These are phyloP conservation scores for Percina caprodes DNA, from an alignment of 2,113 vertebrate species.

Conservation along the genomic window DNA sequence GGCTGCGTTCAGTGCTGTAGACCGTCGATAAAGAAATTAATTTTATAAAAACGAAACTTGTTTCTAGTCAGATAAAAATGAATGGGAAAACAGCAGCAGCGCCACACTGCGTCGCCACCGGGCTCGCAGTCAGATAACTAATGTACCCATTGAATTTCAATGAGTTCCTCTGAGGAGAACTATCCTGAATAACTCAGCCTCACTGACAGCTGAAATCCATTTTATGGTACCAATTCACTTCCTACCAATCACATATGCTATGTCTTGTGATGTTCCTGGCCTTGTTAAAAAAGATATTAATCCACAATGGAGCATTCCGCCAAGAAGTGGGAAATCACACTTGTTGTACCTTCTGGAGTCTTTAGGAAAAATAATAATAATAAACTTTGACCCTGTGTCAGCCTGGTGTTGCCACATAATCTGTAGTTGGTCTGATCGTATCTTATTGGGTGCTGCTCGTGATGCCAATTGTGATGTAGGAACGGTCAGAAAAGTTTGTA, in stretches of 20 bases:
- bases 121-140: constrained; percentile 62
- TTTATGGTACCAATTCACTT: constrained; percentile 47
- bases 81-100: constrained; percentile 54
- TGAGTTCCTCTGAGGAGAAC: constrained; percentile 67
- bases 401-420: neutral
- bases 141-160: constrained; percentile 69
- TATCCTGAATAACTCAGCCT: constrained; percentile 57
- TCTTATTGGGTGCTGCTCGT: no score
- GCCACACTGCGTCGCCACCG: constrained; percentile 44
- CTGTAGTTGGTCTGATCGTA: neutral
- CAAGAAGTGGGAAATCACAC: neutral
- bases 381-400: neutral
- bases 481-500: no score
- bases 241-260: constrained; percentile 45
- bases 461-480: no score
- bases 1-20: constrained; percentile 30
- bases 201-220: constrained; percentile 53
- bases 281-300: constrained; percentile 45
- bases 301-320: neutral
- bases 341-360: neutral
- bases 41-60: constrained; percentile 62
- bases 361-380: neutral
- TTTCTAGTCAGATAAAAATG: constrained; percentile 63
- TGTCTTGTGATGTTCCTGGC: constrained; percentile 42
- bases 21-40: constrained; percentile 43